Base-by-base conservation (phyloP, 2,797 vertebrate genomes). In the Spinus olivaceus region DNA sequence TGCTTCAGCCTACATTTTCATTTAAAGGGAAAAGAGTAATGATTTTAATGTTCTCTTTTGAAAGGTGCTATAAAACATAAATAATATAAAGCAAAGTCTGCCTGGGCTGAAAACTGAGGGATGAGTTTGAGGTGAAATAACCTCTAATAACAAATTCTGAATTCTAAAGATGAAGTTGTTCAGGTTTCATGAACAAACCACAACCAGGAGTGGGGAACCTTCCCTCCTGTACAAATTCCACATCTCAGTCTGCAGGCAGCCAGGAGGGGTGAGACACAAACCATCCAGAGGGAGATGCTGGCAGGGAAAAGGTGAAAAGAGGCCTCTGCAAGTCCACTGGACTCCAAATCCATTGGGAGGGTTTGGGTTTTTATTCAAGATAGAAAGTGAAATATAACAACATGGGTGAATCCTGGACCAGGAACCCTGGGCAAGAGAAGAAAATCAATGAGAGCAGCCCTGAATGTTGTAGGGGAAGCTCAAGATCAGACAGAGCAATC, bases 21-120 rank as follows among this genome's bases (percentile, higher is more conserved):
- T 77, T 74, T 66, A 51, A 87, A 60, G 19, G 47, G 7, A 73
- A 85, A 66, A 77, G 33, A 73, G 33, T 42, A 69, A 76, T 9
- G 2, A 69, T 69, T 89, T 89, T 81, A 50, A 91, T 91, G 73
- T 90, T 87, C 66, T 53, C 32, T 56, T 85, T 56, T 73, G 79
- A 85, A 89, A 73, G 25, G 11, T 66, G 3, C 2, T 70, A 20
- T 73, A 70, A 94, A 92, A 30, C 10, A 54, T 57, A 84, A 79
- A 89, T 66, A 70, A 76, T 44, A 70, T 35, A 79, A 79, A 69
- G 10, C 19, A 82, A 54, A 9, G 8, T 59, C 71, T 89, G 18
- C 32, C 39, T 47, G 20, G 6, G 5, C 56, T 79, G 60, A 63
- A 92, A 87, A 87, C 7, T 1, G 6, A 73, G 39, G 64, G 12